Evolutionary conservation across 2,888 invertebrate genomes (phyloP).

Genomic region (Heteromyza rotundicornis): DNA sequence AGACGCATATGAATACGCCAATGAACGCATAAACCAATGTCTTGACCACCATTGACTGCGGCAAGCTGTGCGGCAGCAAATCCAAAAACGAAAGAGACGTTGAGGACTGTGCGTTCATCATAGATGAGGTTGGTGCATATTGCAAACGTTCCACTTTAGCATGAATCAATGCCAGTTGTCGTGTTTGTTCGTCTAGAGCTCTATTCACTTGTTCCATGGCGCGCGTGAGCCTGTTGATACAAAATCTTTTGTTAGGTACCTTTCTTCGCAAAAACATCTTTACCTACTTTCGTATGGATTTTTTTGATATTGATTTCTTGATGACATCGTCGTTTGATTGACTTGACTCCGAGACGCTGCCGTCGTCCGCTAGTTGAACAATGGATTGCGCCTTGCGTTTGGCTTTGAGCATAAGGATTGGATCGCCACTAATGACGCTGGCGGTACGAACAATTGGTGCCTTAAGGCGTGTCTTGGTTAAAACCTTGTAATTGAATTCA

Average conservation of each 20-base stretch:
- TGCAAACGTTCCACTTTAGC: slow-evolving; percentile 55
- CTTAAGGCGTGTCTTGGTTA: slow-evolving; percentile 77
- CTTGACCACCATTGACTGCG: slow-evolving; percentile 48
- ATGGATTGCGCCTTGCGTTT: slow-evolving; percentile 60
- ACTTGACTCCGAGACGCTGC: slow-evolving; percentile 65
- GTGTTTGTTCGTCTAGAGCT: slow-evolving; percentile 65
- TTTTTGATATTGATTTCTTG: slow-evolving; percentile 32
- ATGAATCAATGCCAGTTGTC: slow-evolving; percentile 61
- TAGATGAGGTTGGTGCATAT: slow-evolving; percentile 43
- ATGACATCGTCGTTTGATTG: slow-evolving; percentile 54
- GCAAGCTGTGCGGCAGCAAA: slow-evolving; percentile 38
- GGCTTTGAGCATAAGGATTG: slow-evolving; percentile 61
- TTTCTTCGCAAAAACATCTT: too few species aligned
- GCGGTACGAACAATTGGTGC: slow-evolving; percentile 74
- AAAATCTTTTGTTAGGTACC: too few species aligned
- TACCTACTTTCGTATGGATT: slow-evolving; percentile 44
- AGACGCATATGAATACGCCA: slow-evolving; percentile 46
- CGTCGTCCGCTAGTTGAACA: slow-evolving; percentile 58
- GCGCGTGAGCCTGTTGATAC: slow-evolving; percentile 61
- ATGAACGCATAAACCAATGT: slow-evolving; percentile 47
- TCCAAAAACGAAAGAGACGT: slow-evolving; percentile 13
- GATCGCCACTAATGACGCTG: slow-evolving; percentile 73
- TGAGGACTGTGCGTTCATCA: neutral
- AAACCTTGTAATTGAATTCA: slow-evolving; percentile 80
- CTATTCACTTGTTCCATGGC: slow-evolving; percentile 64